Evolutionary conservation across 92 coral and sea anemone genomes (phyloP), one percentile per base, ranked within the genome.

Genomic region (Zoanthus gigantus): DNA sequence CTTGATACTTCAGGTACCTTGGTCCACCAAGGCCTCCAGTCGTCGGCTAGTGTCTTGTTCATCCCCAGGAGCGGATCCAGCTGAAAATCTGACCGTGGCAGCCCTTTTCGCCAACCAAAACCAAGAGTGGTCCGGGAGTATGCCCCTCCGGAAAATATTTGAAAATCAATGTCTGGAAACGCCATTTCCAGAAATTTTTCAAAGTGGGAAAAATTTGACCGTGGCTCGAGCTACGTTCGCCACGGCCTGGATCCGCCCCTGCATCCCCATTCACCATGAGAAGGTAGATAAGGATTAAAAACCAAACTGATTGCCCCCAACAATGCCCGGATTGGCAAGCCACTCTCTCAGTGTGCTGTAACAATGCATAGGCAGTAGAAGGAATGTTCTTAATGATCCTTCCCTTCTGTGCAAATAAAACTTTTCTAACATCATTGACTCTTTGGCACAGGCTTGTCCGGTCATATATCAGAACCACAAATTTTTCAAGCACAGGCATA

Each of bases 1-100:
- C 84, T 85, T 71, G 92, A 90, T 86, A 79, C 87, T 78, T 77
- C 79, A 44, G 92, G 92, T 72, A 85, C 53, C 3, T 74, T 90
- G 78, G 89, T 68, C 89, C 90, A 90, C 32, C 42, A 14, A 42
- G 91, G 91, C 72, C 74, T 16, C 88, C 88, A 83, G 11, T 18
- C 72, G 48, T 72, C 66, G 82, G 15, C 44, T 83, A 82, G 47
- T 83, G 61, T 56, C 63, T 90, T 71, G 61, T n/a, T 83, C 91
- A 82, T 29, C 91, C 23, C 23, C 23, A 23, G 23, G 23, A 23
- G 23, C 23, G 23, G 23, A 23, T 23, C 23, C 23, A 23, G 23
- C 23, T 23, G 23, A 23, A 23, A 23, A 23, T 23, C 23, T 23
- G 23, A 23, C 23, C 23, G 23, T 23, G 23, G 23, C 23, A 23